These are phyloP conservation scores for Falco rusticolus DNA, from an alignment of 2,797 vertebrate species.

Conservation along the genomic window DNA sequence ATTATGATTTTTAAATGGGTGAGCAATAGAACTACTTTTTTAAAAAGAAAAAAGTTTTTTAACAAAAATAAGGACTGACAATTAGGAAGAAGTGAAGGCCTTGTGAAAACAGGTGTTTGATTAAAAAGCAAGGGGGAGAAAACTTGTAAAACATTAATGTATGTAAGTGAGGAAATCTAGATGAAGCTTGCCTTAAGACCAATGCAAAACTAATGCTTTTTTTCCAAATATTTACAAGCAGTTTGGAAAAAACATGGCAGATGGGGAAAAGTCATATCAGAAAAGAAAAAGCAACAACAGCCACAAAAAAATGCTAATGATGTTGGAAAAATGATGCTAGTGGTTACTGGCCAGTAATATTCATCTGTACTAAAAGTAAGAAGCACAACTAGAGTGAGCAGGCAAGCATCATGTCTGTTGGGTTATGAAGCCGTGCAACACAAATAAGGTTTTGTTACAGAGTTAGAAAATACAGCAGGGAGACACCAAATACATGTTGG, in stretches of 20 bases:
- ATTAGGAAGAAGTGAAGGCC: constrained; percentile 3
- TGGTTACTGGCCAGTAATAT: background rate
- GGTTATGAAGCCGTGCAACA: background rate
- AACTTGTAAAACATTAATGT: constrained; percentile 36
- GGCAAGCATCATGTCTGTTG: background rate
- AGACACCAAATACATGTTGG: constrained; percentile 53
- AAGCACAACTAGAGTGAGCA: background rate
- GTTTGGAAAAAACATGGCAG: background rate
- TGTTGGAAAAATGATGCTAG: background rate
- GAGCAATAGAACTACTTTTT: constrained; percentile 20
- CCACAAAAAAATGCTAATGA: background rate
- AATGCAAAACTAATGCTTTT: background rate
- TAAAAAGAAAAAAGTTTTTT: background rate
- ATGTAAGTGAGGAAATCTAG: constrained; percentile 22
- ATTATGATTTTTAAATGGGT: constrained; percentile 62
- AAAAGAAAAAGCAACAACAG: background rate
- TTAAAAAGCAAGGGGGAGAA: constrained; percentile 24
- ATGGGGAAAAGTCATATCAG: background rate
- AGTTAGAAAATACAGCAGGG: constrained; percentile 58
- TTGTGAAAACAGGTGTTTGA: constrained; percentile 42
- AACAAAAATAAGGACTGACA: constrained; percentile 51
- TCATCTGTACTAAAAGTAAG: background rate
- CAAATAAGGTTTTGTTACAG: constrained; percentile 53
- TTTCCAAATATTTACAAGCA: constrained; percentile 22
- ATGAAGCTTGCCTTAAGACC: background rate